These are phyloP conservation scores for Cetoscarus ocellatus DNA, from an alignment of 2,797 vertebrate genomes.

Conservation along the genomic window DNA sequence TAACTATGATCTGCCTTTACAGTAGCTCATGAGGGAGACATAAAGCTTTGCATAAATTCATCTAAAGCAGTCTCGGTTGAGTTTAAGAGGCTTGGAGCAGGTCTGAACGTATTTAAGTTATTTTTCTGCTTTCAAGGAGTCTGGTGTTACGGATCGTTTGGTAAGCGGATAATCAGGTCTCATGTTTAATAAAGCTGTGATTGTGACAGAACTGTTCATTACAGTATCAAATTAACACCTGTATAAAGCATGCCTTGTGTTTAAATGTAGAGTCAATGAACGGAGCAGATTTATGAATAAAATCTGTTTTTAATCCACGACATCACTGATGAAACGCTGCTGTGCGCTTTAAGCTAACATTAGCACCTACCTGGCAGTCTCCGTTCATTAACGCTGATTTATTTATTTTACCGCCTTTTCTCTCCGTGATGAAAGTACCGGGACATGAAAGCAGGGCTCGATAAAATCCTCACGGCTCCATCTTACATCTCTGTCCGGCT, in stretches of 20 bases:
- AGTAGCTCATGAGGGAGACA: not conserved
- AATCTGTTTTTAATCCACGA: not conserved
- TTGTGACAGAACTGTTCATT: not conserved
- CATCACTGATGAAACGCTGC: conserved; percentile 7
- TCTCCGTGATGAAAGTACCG: no score
- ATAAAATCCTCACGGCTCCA: conserved; percentile 27
- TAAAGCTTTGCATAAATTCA: no score
- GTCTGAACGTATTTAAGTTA: not conserved
- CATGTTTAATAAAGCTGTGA: not conserved
- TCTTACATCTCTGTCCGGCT: not conserved
- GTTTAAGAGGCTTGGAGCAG: no score
- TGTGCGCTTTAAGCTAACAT: not conserved
- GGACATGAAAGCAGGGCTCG: no score
- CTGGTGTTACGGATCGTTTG: conserved; percentile 5
- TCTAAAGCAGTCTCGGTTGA: not conserved
- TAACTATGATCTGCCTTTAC: no score
- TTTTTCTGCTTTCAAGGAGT: not conserved
- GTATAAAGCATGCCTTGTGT: no score
- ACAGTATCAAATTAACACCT: not conserved
- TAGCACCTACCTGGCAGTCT: conserved; percentile 46
- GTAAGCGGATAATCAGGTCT: conserved; percentile 4
- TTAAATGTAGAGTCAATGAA: no score
- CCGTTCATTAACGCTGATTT: conserved; percentile 34
- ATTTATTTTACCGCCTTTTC: no score
- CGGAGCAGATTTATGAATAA: no score